Base-by-base conservation (phyloP, 1,140 invertebrate genomes). In the Zaprionus africanus region DNA sequence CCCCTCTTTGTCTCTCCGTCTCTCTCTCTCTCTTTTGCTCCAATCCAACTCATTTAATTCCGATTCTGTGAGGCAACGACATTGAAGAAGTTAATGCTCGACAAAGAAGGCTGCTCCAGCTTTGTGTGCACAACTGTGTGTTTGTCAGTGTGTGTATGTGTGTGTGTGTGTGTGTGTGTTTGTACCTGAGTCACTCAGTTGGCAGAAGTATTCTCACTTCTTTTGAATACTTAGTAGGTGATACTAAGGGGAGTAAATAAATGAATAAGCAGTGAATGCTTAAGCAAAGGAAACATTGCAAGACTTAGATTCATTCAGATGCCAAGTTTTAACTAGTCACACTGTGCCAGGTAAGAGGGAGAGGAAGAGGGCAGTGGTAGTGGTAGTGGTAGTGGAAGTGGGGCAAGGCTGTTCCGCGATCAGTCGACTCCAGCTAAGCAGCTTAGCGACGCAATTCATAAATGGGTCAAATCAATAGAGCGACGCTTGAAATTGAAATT, bases 381-480 rank as follows among this genome's bases (percentile, higher is more conserved):
- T n/a, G n/a, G n/a, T n/a, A n/a, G 22, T 1, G 19, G 15, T 6
- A 17, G 12, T 2, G 26, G 26, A 11, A 38, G 28, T 53, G 24
- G 9, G 34, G 11, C 59, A 66, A 66, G 64, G 64, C 61, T 49
- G 31, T 26, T 41, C 57, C 53, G 43, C 72, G 64, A 78, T 62
- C 31, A 34, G 31, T 34, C 62, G 67, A 41, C 41, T 78, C 63
- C 57, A 85, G 77, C 59, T 88, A 87, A 87, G 83, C 84, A 9
- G 84, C 80, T 87, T 87, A 87, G 63, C 67, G 34, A 76, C 49
- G 75, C 67, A 65, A 54, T 64, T 70, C 31, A 53, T 17, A 69
- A 83, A 78, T 87, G 71, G 80, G 80, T 81, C 84, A 87, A 81
- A 78, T 70, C 77, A 86, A 86, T 86, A 65, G 78, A 81, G 76